Conservation (phyloP, 2,797 vertebrate species). For the Nyctalus aviator region DNA sequence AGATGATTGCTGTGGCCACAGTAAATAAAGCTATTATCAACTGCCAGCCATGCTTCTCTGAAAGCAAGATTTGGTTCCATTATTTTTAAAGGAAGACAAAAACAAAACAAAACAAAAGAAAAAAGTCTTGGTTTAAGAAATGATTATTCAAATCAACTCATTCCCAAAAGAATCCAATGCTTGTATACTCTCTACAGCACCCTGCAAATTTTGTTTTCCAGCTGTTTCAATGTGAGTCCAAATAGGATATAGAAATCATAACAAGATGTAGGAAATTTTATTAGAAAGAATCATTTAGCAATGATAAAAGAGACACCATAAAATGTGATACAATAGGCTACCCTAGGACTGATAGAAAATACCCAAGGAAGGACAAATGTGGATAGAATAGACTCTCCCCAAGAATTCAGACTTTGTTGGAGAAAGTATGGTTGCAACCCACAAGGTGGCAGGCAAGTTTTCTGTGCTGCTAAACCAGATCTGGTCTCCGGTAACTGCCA, state of each 20-base stretch:
- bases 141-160: background rate
- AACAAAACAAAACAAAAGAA: background rate
- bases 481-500: background rate
- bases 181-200: background rate
- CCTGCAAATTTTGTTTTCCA: background rate
- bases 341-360: background rate
- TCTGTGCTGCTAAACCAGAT: background rate
- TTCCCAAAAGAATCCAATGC: background rate
- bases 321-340: background rate
- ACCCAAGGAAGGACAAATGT: background rate
- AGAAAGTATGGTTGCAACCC: background rate
- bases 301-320: background rate
- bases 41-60: constrained; percentile 59
- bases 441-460: background rate
- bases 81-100: constrained; percentile 11
- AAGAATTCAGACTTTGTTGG: background rate
- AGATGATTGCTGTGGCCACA: constrained; percentile 78
- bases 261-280: background rate
- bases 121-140: background rate
- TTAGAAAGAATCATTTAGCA: background rate
- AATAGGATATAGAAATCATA: background rate
- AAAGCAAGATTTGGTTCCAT: constrained; percentile 17
- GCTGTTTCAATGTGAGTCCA: background rate
- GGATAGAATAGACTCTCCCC: background rate
- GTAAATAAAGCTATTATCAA: constrained; percentile 72